Evolutionary conservation across 1,140 invertebrate genomes (phyloP), one percentile per base, ranked within the genome.

Genomic region (Drosophila rhopaloa): DNA sequence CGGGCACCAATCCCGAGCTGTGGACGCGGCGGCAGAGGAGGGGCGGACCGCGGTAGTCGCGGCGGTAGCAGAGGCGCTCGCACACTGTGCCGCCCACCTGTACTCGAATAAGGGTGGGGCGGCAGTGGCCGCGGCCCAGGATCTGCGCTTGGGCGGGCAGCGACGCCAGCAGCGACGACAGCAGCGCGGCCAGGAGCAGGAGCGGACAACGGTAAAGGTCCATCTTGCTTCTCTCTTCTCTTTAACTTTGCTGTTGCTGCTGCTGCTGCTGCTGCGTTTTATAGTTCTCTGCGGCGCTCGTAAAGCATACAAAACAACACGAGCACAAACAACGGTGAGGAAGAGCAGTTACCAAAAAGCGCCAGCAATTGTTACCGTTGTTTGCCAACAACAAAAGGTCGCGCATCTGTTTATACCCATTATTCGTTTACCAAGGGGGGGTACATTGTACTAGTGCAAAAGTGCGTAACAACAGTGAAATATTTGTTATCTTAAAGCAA

Each of bases 41-140:
- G 11, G 51, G 60, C 9, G 61, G 61, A 4, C 61, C 62, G 4
- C 51, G 68, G 29, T 40, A 50, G 11, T 9, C 37, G n/a, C 44
- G 50, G 4, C 51, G 62, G n/a, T 57, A 72, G 53, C 68, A 71
- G 16, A 29, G 16, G 11, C 63, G 62, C 24, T 72, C 68, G 29
- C 68, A 72, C 8, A 72, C 44, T 10, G 43, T 16, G 1, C 54
- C 51, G 11, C 61, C 61, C 3, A 10, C n/a, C 14, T 16, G 10
- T 2, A 72, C 68, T 2, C 24, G 11, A 24, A 43, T n/a, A 9
- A 27, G 5, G 3, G 54, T 56, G 29, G 24, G 7, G 6, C 50
- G 24, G 40, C 68, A 72, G 4, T 67, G 62, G 16, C 68, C 68
- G 2, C 62, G n/a, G 13, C 38, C 53, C 8, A 72, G 19, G 11